Evolutionary conservation across 2,888 invertebrate species (phyloP), one percentile per base, ranked within the genome.

Genomic region (Ophonus ardosiacus): DNA sequence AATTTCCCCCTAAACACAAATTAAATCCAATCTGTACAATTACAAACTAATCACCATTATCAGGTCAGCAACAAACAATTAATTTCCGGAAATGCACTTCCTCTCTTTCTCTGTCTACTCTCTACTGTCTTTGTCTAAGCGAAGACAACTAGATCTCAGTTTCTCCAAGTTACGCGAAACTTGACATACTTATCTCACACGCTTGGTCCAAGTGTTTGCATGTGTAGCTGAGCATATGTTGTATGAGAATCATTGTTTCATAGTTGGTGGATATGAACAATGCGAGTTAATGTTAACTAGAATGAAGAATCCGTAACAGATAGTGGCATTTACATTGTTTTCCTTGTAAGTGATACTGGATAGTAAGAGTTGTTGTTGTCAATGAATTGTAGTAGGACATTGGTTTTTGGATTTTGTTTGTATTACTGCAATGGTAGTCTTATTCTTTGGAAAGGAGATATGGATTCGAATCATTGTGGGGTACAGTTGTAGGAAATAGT

Each of bases 61-160:
- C 31, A 31, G 31, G 31, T 31, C 31, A 31, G 31, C 31, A 31
- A 31, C 31, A 31, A 31, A 18, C 6, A 31, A 38, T n/a, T 56
- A 56, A 68, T 71, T 56, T 71, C 83, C 83, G 83, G 83, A 83
- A 83, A 43, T 83, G 83, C 83, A 83, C 57, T 83, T 83, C 83
- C 82, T 71, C 40, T 57, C 17, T 24, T 13, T 40, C 43, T 78
- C 57, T 43, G 56, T 74, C 74, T 51, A 31, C 31, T 31, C 2
- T 31, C 31, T 31, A 5, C 74, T 51, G 6, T 68, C 38, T 68
- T 7, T 24, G 17, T 76, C 76, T 17, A 17, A 51, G 74, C 31
- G 68, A 38, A 65, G 65, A 65, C 31, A 65, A 31, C 38, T 17
- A 43, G 40, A 18, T 43, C 57, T 78, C 31, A 17, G 78, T 78